A percentile compares a stretch with the other conserved stretches of the same genome.
phyloP scores from a whole-genome alignment of 2,797 vertebrate species.

The Sebastes variabilis region DNA sequence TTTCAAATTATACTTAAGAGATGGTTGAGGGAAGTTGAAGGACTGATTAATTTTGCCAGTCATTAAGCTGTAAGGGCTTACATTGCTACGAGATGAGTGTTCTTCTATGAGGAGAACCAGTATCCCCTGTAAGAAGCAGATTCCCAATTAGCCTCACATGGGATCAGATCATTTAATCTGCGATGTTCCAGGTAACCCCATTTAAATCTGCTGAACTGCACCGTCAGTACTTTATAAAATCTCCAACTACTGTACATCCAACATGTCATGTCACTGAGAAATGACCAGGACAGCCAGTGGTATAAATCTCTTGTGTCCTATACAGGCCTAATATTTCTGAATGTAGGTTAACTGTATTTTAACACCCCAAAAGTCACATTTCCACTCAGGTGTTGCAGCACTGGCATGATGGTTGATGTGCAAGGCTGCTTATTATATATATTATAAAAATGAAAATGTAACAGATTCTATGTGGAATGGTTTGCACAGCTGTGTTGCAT shows the following conservation, averaged over 20 bases:
- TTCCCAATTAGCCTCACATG: constrained; percentile 67
- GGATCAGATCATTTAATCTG: constrained; percentile 74
- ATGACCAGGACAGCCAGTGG: not conserved
- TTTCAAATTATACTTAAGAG: constrained; percentile 47
- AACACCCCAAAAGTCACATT: not conserved
- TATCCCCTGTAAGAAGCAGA: constrained; percentile 48
- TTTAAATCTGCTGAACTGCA: constrained; percentile 74
- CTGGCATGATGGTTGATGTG: not conserved
- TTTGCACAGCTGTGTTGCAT: not conserved
- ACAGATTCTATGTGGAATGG: not conserved
- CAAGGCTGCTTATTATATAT: not conserved
- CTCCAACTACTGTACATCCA: constrained; percentile 47
- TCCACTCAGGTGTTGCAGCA: not conserved
- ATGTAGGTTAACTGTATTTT: not conserved
- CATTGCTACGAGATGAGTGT: constrained; percentile 40
- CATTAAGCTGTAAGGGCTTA: constrained; percentile 59
- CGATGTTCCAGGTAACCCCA: constrained; percentile 70
- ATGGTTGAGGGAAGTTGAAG: constrained; percentile 41
- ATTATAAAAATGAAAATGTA: not conserved
- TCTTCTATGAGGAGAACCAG: constrained; percentile 31
- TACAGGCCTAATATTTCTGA: not conserved
- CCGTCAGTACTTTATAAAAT: constrained; percentile 55
- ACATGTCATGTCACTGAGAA: constrained; percentile 32
- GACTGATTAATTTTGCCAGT: constrained; percentile 56
- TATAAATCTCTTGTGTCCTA: constrained; percentile 12